Conservation (phyloP, 2,113 vertebrate species). For the Sakesphorus luctuosus region DNA sequence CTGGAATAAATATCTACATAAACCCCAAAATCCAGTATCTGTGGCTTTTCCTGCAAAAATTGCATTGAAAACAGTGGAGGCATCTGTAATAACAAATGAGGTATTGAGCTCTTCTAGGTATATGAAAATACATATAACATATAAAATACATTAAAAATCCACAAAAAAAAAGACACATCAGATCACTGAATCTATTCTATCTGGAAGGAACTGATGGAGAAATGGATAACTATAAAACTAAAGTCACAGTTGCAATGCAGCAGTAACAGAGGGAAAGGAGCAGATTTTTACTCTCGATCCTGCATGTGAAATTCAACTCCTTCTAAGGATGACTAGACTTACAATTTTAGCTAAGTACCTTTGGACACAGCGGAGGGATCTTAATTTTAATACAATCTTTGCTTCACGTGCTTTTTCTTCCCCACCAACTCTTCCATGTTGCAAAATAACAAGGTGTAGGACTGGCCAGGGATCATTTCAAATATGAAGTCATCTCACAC, state of each 20-base stretch:
- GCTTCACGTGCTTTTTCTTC: not conserved
- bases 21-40: not conserved
- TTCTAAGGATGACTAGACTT: not conserved
- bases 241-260: not conserved
- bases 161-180: not conserved
- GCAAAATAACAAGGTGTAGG: not conserved
- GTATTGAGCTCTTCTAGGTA: not conserved
- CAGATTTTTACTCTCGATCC: not conserved
- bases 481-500: not conserved
- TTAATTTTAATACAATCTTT: not conserved
- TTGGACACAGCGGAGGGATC: not conserved
- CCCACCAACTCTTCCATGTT: not conserved
- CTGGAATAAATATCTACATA: not conserved
- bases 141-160: not conserved
- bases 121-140: not conserved
- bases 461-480: not conserved
- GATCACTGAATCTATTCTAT: not conserved
- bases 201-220: not conserved
- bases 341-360: not conserved
- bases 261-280: not conserved
- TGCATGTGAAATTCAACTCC: not conserved
- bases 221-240: not conserved
- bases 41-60: not conserved
- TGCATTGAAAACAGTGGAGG: not conserved
- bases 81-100: not conserved